Conservation (phyloP, 2,113 vertebrate species). For the Phyllostomus discolor region DNA sequence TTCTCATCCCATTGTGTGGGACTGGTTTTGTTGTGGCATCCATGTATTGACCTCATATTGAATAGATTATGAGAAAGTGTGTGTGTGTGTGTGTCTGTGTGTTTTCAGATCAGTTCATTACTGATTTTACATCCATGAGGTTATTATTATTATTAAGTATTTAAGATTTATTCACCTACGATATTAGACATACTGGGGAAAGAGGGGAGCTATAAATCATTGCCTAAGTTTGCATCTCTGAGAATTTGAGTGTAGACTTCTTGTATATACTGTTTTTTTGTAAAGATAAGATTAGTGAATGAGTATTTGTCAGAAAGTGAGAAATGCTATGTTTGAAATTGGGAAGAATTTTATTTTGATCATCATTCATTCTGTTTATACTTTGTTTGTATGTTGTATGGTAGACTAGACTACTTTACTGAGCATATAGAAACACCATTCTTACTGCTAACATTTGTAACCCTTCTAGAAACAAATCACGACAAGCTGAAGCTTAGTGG, state of each 20-base stretch:
- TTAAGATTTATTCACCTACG: not conserved
- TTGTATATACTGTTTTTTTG: not conserved
- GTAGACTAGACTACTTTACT: conserved; percentile 1
- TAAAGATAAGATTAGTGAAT: not conserved
- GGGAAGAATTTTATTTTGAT: conserved; percentile 53
- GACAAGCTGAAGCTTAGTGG: conserved; percentile 36
- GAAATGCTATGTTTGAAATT: conserved; percentile 11
- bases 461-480: conserved; percentile 45
- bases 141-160: not conserved
- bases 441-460: conserved; percentile 69
- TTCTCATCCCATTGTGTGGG: not conserved
- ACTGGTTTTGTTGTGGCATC: not conserved
- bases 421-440: conserved; percentile 18
- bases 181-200: not conserved
- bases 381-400: not conserved
- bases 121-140: not conserved
- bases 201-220: not conserved
- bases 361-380: conserved; percentile 35
- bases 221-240: not conserved
- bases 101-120: not conserved
- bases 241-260: not conserved
- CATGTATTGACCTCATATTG: not conserved
- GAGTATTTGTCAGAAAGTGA: not conserved
- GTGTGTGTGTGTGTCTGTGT: not conserved
- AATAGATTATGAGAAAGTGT: not conserved